Conservation (phyloP, 2,113 vertebrate genomes). For the Cinclus mexicanus region DNA sequence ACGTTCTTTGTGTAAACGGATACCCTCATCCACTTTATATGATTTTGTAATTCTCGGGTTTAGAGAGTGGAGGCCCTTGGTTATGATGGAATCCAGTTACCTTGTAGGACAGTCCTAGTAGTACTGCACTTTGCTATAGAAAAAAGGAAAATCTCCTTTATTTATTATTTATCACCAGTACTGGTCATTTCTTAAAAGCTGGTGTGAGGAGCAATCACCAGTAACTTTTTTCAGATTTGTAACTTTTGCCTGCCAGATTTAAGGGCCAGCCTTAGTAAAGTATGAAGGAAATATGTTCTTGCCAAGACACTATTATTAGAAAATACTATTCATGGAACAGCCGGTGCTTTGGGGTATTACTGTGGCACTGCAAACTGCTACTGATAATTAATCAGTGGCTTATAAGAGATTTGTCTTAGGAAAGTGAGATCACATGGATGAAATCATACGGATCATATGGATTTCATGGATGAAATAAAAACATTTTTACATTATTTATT, state of each 20-base stretch:
- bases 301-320: not conserved
- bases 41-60: not conserved
- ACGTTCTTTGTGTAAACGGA: not conserved
- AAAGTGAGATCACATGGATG: not conserved
- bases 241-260: not conserved
- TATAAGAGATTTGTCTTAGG: not conserved
- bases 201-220: not conserved
- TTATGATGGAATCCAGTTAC: not conserved
- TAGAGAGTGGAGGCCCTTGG: not conserved
- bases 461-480: not conserved
- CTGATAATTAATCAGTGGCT: not conserved
- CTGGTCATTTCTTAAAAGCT: not conserved
- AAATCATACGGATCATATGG: no score
- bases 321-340: not conserved
- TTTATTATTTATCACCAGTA: not conserved
- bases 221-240: not conserved
- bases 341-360: not conserved
- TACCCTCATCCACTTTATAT: not conserved
- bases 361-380: not conserved
- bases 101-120: not conserved
- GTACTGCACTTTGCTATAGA: not conserved
- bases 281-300: not conserved
- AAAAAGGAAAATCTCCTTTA: not conserved
- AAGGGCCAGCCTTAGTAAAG: not conserved
- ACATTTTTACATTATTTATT: not conserved